A percentile compares a stretch with the other conserved stretches of the same genome.
Evolutionary conservation across 2,113 vertebrate species (phyloP).

Genomic region (Arenaria interpres): DNA sequence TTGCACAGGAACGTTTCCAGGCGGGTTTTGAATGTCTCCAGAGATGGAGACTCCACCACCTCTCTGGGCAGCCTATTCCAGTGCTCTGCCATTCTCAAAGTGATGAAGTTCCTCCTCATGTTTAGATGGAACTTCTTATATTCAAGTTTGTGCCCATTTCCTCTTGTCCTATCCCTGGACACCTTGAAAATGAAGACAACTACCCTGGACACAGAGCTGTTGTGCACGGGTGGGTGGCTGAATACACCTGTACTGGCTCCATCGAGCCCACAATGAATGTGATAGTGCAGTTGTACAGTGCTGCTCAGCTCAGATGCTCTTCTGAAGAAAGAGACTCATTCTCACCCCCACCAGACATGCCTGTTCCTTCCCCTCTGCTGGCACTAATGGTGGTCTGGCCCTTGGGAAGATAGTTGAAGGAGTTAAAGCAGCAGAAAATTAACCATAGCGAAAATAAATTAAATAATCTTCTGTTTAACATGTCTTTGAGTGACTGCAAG

Average conservation of each 20-base stretch:
- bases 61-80: no score
- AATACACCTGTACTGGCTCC: fast-evolving
- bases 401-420: background rate
- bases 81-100: no score
- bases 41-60: no score
- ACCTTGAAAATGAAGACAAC: background rate
- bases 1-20: no score
- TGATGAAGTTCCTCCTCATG: no score
- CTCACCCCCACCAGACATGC: background rate
- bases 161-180: no score
- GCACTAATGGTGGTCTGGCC: background rate
- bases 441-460: background rate
- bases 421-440: background rate
- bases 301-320: background rate
- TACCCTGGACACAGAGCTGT: background rate
- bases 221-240: background rate
- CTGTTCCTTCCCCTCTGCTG: background rate
- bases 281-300: background rate
- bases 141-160: no score
- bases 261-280: background rate
- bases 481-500: background rate
- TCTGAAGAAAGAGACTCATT: background rate
- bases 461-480: background rate
- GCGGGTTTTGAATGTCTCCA: no score
- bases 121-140: no score